Conservation (phyloP, 2,113 vertebrate genomes). For the Ptilonorhynchus violaceus region DNA sequence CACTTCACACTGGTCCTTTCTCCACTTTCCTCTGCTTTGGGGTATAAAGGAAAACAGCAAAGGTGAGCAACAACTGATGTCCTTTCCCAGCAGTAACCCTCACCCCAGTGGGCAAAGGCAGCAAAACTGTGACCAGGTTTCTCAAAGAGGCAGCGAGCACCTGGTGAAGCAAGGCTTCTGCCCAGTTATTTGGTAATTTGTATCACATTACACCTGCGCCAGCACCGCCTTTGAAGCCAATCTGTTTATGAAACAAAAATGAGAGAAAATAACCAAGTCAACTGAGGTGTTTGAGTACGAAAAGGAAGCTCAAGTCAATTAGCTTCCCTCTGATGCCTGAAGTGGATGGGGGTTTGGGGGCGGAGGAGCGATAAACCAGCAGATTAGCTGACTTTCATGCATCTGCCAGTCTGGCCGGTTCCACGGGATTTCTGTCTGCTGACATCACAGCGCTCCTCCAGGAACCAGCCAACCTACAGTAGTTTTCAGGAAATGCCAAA, state of each 20-base stretch:
- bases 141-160: not conserved
- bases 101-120: not conserved
- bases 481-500: conserved; percentile 15
- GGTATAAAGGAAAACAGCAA: not conserved
- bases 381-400: not conserved
- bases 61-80: rapidly evolving
- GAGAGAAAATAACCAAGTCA: conserved; percentile 17
- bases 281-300: not conserved
- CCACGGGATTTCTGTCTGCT: conserved; percentile 18
- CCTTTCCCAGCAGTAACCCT: not conserved
- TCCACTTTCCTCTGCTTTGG: not conserved
- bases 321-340: not conserved
- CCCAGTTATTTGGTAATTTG: not conserved
- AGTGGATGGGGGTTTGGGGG: not conserved
- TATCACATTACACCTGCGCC: not conserved
- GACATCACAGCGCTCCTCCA: not conserved
- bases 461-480: not conserved
- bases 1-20: not conserved
- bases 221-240: not conserved
- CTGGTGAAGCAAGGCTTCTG: not conserved
- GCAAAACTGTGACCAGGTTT: not conserved
- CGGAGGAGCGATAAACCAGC: not conserved
- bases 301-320: conserved; percentile 19
- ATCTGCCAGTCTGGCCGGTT: not conserved
- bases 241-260: conserved; percentile 24